phyloP scores from a whole-genome alignment of 2,888 invertebrate genomes.

The Tetrapedia diversipes region DNA sequence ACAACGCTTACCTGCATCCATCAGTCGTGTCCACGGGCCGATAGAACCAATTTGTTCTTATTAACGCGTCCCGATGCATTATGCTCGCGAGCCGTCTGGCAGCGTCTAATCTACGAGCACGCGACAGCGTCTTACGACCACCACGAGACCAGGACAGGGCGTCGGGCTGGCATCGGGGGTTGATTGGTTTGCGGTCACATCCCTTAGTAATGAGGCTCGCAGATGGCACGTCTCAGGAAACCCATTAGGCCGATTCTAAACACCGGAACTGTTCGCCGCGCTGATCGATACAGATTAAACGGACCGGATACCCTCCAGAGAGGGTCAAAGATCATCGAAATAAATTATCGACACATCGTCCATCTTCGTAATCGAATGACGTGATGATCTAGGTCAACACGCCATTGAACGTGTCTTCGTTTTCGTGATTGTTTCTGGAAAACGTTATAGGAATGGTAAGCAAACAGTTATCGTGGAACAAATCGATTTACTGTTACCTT shows the following conservation, averaged over 20 bases:
- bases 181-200: conserved; percentile 82
- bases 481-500: too few relatives aligned
- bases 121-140: conserved; percentile 76
- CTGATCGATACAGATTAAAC: conserved; percentile 62
- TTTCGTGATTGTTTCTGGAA: too few relatives aligned
- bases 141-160: conserved; percentile 65
- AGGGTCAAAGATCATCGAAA: conserved; percentile 47
- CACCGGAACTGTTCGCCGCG: conserved; percentile 58
- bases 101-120: conserved; percentile 60
- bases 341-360: conserved; percentile 26
- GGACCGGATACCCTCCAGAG: conserved; percentile 7
- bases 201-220: conserved; percentile 81
- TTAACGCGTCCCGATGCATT: conserved; percentile 28
- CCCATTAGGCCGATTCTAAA: conserved; percentile 79
- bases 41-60: conserved; percentile 41
- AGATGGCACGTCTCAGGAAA: conserved; percentile 82
- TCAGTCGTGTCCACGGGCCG: neutral
- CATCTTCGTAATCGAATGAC: conserved; percentile 23
- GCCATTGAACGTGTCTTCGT: neutral
- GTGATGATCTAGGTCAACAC: neutral
- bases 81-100: conserved; percentile 49
- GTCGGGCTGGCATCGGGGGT: conserved; percentile 68
- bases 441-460: too few relatives aligned
- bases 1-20: conserved; percentile 10
- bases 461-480: too few relatives aligned